Evolutionary conservation across 2,888 invertebrate species (phyloP), one percentile per base, ranked within the genome.

Genomic region (Buathra laborator): DNA sequence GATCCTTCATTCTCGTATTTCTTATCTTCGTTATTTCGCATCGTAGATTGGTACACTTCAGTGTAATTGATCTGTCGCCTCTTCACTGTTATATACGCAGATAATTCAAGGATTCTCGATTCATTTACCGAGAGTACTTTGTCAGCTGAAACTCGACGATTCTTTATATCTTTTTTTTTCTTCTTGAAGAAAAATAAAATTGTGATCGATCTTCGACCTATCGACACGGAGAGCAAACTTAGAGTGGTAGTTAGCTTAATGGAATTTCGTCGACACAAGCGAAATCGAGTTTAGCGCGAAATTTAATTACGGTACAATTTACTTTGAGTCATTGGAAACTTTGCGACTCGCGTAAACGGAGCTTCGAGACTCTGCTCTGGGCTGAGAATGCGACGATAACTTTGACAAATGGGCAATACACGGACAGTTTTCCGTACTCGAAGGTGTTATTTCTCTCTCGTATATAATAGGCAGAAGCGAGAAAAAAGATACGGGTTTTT

Each of bases 271-370:
- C 16, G 2, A 16, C 19, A 32, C 29, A 9, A 10, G 14, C 9
- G 12, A 71, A 71, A 71, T 19, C 7, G 56, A 24, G 19, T 56
- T 56, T 19, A 16, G 29, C 10, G 12, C 12, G 10, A 44, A 37
- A 72, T 72, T 56, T 24, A 59, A 72, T 59, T 59, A 44, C 43
- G 43, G 43, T 37, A 24, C 19, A 43, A 7, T 71, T 43, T 71
- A 56, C 59, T 44, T 44, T 19, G 44, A 24, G n/a, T 10, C 12
- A 24, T 19, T 43, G 19, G 44, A 16, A 72, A 72, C 24, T 56
- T 29, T 1, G 44, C 24, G 10, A n/a, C 10, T 37, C 59, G 29
- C 37, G 48, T 24, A n/a, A 72, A 29, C 24, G 2, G 14, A 10
- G 56, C 56, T 10, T 24, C 9, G 53, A 3, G 53, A 19, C 16